phyloP scores from a whole-genome alignment of 2,888 invertebrate genomes.

The Synanthedon andrenaeformis region DNA sequence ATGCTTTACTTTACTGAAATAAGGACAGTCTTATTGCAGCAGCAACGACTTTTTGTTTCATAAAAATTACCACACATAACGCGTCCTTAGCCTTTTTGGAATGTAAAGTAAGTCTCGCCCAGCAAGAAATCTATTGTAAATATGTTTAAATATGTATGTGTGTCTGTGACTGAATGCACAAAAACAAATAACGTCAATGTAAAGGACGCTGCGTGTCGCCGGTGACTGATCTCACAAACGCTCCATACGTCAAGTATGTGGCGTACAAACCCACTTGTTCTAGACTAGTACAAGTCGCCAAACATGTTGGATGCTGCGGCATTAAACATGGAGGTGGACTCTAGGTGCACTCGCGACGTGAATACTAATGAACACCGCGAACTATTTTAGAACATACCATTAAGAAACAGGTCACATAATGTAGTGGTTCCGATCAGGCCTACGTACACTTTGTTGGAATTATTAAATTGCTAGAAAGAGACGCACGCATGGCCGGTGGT shows the following conservation, averaged over 20 bases:
- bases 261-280: neutral
- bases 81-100: neutral
- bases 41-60: neutral
- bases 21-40: neutral
- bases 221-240: neutral
- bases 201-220: neutral
- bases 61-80: neutral
- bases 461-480: constrained; percentile 40
- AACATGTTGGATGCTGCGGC: constrained; percentile 32
- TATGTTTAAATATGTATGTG: neutral
- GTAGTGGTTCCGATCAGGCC: constrained; percentile 39
- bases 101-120: neutral
- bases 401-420: constrained; percentile 62
- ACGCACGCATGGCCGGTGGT: constrained; percentile 19
- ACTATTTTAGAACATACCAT: constrained; percentile 56
- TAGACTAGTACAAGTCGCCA: constrained; percentile 38
- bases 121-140: neutral
- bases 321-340: constrained; percentile 45
- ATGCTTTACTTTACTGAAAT: neutral
- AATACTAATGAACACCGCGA: constrained; percentile 51
- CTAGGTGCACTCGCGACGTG: constrained; percentile 27
- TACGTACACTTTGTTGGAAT: constrained; percentile 38
- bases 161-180: neutral
- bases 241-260: neutral
- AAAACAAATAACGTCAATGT: neutral